These are phyloP conservation scores for Spilosoma lubricipeda DNA, from an alignment of 2,888 invertebrate species.

Conservation along the genomic window DNA sequence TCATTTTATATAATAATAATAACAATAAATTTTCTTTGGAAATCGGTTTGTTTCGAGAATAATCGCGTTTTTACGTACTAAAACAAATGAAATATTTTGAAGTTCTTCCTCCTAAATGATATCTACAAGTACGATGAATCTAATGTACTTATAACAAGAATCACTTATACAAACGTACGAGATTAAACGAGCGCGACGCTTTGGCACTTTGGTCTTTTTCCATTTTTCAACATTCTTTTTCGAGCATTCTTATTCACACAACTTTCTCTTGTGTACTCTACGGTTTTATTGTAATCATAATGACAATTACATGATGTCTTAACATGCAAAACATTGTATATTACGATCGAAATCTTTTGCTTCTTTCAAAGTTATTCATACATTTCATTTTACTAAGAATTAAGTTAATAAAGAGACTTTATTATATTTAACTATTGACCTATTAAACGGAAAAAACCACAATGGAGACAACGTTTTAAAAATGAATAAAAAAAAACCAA, in stretches of 20 bases:
- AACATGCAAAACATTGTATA: neutral
- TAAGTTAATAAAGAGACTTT: too few species aligned
- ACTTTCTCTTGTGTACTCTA: constrained; percentile 29
- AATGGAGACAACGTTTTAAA: neutral
- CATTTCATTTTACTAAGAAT: neutral
- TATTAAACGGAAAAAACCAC: too few species aligned
- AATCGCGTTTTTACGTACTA: neutral
- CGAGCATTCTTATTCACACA: constrained; percentile 41
- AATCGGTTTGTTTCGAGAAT: neutral
- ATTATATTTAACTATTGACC: too few species aligned
- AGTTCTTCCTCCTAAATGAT: constrained; percentile 8
- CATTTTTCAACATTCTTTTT: constrained; percentile 41
- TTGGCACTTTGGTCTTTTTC: constrained; percentile 79
- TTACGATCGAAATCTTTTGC: neutral
- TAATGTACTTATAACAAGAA: constrained; percentile 51
- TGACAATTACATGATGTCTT: neutral
- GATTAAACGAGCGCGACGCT: constrained; percentile 60
- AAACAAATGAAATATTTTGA: constrained; percentile 1
- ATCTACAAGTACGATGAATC: constrained; percentile 34
- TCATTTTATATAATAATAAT: neutral
- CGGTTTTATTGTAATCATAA: constrained; percentile 24
- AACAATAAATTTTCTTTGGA: neutral
- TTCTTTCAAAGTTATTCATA: neutral
- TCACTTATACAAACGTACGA: constrained; percentile 53
- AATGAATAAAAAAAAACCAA: neutral